These are phyloP conservation scores for Tautogolabrus adspersus DNA, from an alignment of 2,113 vertebrate genomes.

Conservation along the genomic window DNA sequence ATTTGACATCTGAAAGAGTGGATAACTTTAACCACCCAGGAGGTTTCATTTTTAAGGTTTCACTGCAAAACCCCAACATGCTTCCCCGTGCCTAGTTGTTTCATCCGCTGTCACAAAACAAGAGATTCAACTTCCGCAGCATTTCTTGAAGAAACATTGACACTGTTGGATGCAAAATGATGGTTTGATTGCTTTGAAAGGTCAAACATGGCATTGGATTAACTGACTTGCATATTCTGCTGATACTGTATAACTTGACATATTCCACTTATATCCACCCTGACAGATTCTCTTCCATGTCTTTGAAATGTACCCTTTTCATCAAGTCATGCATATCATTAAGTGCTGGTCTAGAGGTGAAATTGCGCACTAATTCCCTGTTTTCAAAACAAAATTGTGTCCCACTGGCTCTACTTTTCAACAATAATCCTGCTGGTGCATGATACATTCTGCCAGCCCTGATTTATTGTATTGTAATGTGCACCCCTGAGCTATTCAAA, in stretches of 20 bases:
- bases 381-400: slow-evolving; percentile 21
- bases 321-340: background rate
- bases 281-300: background rate
- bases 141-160: background rate
- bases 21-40: too few relatives aligned
- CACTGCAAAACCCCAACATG: background rate
- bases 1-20: too few relatives aligned
- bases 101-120: background rate
- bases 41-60: background rate
- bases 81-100: background rate
- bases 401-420: slow-evolving; percentile 9
- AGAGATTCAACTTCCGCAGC: background rate
- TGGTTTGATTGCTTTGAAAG: background rate
- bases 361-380: background rate
- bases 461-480: slow-evolving; percentile 33
- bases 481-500: slow-evolving; percentile 40
- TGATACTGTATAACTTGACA: background rate
- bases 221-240: slow-evolving; percentile 1
- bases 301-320: slow-evolving; percentile 14
- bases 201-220: slow-evolving; percentile 24
- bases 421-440: slow-evolving; percentile 3
- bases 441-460: slow-evolving; percentile 14
- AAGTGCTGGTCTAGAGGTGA: background rate
- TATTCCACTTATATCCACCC: background rate
- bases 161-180: background rate